Conservation (phyloP, 2,113 vertebrate species). For the Limnothrissa miodon region DNA sequence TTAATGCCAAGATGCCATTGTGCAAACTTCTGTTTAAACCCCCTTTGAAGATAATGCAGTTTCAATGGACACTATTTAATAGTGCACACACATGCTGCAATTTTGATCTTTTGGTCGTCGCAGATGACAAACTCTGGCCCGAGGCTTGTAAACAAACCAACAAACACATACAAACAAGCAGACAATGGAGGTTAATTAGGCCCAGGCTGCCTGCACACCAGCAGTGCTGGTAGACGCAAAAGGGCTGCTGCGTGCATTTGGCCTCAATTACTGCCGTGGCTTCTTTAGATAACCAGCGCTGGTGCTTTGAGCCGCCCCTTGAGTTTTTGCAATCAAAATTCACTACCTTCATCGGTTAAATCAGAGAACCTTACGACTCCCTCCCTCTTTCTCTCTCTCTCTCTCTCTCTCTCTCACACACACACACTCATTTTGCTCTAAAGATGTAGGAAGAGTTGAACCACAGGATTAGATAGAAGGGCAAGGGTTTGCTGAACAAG, state of each 20-base stretch:
- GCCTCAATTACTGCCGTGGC: background rate
- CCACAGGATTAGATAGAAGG: background rate
- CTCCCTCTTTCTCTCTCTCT: too few relatives aligned
- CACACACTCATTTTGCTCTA: background rate
- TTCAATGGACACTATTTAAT: background rate
- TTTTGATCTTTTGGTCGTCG: background rate
- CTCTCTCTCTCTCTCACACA: background rate
- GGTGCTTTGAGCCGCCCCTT: background rate
- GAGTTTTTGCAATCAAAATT: background rate
- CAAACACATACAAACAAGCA: background rate
- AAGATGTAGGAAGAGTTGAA: background rate
- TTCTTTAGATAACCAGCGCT: background rate
- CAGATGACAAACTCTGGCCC: background rate
- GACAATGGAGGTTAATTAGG: background rate
- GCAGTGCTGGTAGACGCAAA: background rate
- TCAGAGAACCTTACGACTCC: background rate
- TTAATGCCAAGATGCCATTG: constrained; percentile 34
- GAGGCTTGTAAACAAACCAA: background rate
- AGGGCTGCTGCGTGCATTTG: background rate
- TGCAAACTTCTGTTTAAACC: constrained; percentile 36
- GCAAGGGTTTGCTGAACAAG: background rate
- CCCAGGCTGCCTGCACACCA: background rate
- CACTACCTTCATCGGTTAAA: background rate
- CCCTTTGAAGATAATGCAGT: constrained; percentile 42
- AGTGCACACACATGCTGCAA: background rate